phyloP scores from a whole-genome alignment of 2,113 vertebrate species.

The Ahaetulla prasina region DNA sequence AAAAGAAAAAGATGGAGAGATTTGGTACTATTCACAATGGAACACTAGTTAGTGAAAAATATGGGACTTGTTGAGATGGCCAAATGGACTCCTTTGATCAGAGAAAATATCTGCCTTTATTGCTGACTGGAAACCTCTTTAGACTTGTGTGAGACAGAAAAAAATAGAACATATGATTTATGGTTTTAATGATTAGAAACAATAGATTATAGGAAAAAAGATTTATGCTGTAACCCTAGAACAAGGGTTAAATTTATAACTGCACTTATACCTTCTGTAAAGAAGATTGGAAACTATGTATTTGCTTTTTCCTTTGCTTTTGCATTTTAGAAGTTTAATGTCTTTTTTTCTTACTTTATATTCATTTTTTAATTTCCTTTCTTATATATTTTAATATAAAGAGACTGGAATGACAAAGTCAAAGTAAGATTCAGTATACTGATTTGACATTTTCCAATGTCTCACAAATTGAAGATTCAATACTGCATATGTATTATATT shows the following conservation, averaged over 20 bases:
- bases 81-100: background rate
- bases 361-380: background rate
- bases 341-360: background rate
- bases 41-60: background rate
- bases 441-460: background rate
- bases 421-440: background rate
- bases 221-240: background rate
- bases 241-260: background rate
- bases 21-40: background rate
- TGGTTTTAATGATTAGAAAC: background rate
- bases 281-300: background rate
- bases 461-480: background rate
- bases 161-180: background rate
- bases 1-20: background rate
- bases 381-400: background rate
- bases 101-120: background rate
- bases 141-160: background rate
- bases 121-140: background rate
- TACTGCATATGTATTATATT: no score
- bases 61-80: background rate
- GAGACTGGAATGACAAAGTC: background rate
- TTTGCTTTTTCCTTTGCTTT: background rate
- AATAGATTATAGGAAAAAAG: background rate
- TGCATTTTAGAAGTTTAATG: background rate
- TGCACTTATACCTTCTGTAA: background rate